Evolutionary conservation across 1,140 invertebrate genomes (phyloP), one percentile per base, ranked within the genome.

Genomic region (Ephestia elutella): DNA sequence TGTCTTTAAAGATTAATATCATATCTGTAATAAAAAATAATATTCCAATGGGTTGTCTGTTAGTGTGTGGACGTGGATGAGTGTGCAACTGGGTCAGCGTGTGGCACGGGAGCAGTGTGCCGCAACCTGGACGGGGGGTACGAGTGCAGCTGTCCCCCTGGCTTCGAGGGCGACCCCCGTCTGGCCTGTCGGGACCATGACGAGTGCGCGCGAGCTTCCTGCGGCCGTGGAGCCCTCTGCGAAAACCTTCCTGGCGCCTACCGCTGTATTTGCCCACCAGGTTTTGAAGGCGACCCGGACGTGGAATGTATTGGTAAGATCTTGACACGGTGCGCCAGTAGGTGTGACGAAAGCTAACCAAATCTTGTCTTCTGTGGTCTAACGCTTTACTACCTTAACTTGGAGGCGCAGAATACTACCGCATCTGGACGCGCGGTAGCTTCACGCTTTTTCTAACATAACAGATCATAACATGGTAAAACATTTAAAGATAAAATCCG

Each of bases 1-100:
- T n/a, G n/a, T 20, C 59, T 30, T 25, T 56, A 56, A 21, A 17
- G 3, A 21, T 44, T 1, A 15, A 44, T 5, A 32, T 5, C 2
- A 25, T 25, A 32, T 32, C 30, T 7, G 8, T 32, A 32, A 32
- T 5, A 10, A 7, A 32, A 5, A 11, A 32, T 5, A 10, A 32
- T 32, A 11, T 32, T 32, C 3, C 21, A 25, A 32, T 32, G 4
- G 30, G 30, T 32, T 59, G 49, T 38, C 28, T 69, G 54, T 56
- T 70, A 95, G 94, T 97, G 96, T 82, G 90, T 92, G 62, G 96
- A 97, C 81, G 86, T 96, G 55, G 93, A 97, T 80, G 96, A 97
- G 89, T 97, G 96, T 82, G 87, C 92, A 63, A 90, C 91, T 66
- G 89, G 88, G 18, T 91, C 91, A 66, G 92, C 93, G 53, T 98